Evolutionary conservation across 2,888 invertebrate genomes (phyloP).

Genomic region (Hetaerina titia): DNA sequence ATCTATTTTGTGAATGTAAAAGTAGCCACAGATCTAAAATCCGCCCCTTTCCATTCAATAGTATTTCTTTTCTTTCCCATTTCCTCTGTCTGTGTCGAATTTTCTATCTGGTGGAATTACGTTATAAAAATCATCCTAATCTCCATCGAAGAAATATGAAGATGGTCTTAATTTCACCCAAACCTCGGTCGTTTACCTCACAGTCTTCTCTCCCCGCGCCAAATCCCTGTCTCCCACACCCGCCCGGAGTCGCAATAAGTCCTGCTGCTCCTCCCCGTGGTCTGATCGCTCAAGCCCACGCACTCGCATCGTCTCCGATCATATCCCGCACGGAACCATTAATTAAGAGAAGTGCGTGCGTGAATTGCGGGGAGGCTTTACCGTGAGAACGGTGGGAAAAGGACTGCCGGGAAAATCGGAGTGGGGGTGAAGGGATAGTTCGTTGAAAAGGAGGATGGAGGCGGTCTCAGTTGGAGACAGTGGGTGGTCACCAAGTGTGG

Average conservation of each 20-base stretch:
- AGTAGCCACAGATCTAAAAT: too few relatives aligned
- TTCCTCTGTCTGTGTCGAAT: too few relatives aligned
- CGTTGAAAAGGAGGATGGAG: neutral
- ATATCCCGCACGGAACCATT: neutral
- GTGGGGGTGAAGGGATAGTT: neutral
- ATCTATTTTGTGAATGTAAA: too few relatives aligned
- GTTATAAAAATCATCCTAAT: neutral
- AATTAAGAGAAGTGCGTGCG: constrained; percentile 6
- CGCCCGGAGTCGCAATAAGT: neutral
- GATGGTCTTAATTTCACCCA: neutral
- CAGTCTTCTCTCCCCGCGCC: neutral
- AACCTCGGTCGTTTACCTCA: neutral
- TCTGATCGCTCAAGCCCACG: neutral
- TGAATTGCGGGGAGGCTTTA: neutral
- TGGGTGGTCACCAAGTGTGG: neutral
- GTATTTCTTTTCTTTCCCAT: too few relatives aligned
- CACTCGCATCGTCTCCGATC: neutral
- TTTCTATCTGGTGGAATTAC: too few relatives aligned
- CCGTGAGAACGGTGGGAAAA: too few relatives aligned
- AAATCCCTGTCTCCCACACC: neutral
- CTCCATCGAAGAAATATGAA: neutral
- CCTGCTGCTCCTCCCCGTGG: neutral
- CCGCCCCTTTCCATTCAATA: too few relatives aligned
- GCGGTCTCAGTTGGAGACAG: neutral
- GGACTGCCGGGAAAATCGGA: too few relatives aligned